Evolutionary conservation across 2,797 vertebrate species (phyloP).

Genomic region (Aphelocoma californica): DNA sequence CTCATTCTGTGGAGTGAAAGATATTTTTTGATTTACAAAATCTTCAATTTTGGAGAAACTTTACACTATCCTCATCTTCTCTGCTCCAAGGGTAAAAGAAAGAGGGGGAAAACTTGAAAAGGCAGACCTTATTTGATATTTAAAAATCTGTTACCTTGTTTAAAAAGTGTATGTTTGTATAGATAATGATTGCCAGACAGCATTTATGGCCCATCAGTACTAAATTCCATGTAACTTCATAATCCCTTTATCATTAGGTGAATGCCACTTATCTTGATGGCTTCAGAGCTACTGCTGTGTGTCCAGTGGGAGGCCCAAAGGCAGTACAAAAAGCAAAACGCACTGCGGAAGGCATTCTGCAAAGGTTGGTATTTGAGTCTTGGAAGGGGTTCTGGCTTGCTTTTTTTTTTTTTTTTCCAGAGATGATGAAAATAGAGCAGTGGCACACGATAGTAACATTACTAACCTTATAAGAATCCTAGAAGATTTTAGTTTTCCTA

Average conservation of each 20-base stretch:
- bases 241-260: conserved; percentile 71
- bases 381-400: neutral
- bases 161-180: neutral
- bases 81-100: neutral
- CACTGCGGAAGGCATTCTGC: conserved; percentile 82
- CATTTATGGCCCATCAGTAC: neutral
- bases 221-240: neutral
- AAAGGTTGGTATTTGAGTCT: conserved; percentile 67
- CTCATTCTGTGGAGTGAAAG: neutral
- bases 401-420: neutral
- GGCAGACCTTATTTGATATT: neutral
- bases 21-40: neutral
- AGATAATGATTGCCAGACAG: neutral
- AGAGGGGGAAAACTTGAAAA: neutral
- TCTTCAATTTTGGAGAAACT: neutral
- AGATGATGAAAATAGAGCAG: neutral
- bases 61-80: neutral
- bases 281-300: conserved; percentile 86
- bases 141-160: neutral
- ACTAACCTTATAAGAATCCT: neutral
- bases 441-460: neutral
- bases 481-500: neutral
- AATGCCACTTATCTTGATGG: conserved; percentile 86
- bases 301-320: conserved; percentile 81
- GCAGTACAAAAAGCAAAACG: conserved; percentile 80